These are phyloP conservation scores for Crocodylus rhombifer DNA, from an alignment of 2,797 vertebrate species.

Conservation along the genomic window DNA sequence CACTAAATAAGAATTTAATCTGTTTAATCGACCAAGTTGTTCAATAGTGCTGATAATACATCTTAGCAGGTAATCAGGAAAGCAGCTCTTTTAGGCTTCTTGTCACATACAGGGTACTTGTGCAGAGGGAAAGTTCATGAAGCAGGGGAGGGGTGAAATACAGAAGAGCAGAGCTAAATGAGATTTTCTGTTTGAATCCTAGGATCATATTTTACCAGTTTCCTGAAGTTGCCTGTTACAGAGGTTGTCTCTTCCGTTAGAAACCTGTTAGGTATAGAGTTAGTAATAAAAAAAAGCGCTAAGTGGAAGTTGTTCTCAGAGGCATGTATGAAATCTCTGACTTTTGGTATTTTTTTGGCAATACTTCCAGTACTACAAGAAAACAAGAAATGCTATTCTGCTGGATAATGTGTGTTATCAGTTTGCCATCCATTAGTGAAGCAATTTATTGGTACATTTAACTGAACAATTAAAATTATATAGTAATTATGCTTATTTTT, in stretches of 20 bases:
- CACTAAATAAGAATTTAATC: not conserved
- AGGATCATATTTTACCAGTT: slow-evolving; percentile 51
- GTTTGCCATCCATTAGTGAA: not conserved
- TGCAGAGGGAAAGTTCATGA: slow-evolving; percentile 1
- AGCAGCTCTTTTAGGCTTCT: not conserved
- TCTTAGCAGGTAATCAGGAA: not conserved
- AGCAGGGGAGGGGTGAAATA: not conserved
- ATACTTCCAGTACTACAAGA: slow-evolving; percentile 18
- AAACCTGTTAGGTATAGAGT: slow-evolving; percentile 56
- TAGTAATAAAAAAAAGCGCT: slow-evolving; percentile 58
- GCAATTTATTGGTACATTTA: not conserved
- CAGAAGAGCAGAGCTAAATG: slow-evolving; percentile 38
- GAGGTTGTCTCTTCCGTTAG: slow-evolving; percentile 23
- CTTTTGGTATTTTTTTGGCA: not conserved
- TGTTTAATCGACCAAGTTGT: not conserved
- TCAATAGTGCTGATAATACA: not conserved
- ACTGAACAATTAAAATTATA: slow-evolving; percentile 3
- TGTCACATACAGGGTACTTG: not conserved
- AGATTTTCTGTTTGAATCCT: slow-evolving; percentile 50
- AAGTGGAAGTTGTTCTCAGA: slow-evolving; percentile 51
- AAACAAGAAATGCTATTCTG: not conserved
- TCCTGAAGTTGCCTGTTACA: slow-evolving; percentile 49
- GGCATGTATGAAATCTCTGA: slow-evolving; percentile 25
- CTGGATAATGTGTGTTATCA: not conserved
- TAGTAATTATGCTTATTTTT: not conserved